Evolutionary conservation across 2,797 vertebrate genomes (phyloP).

Genomic region (Micropoecilia bifurca): DNA sequence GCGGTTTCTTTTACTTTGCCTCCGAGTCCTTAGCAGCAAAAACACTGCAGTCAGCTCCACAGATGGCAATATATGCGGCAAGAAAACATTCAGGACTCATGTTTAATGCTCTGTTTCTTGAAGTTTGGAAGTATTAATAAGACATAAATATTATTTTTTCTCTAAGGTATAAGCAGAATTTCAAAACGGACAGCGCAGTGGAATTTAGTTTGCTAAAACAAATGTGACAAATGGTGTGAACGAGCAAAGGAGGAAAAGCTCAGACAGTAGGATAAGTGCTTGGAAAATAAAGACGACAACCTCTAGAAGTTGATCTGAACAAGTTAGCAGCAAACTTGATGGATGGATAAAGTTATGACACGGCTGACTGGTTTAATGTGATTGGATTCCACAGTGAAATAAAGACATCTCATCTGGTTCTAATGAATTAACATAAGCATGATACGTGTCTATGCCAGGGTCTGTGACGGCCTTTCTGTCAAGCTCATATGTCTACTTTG

Average conservation of each 20-base stretch:
- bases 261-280: neutral
- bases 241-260: conserved; percentile 40
- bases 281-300: neutral
- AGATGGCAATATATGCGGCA: conserved; percentile 21
- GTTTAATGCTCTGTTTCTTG: conserved; percentile 34
- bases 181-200: conserved; percentile 34
- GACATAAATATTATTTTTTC: conserved; percentile 25
- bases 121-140: conserved; percentile 51
- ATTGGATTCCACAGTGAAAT: conserved; percentile 21
- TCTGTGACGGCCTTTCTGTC: conserved; percentile 2
- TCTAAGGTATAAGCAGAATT: conserved; percentile 27
- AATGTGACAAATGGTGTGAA: conserved; percentile 39
- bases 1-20: conserved; percentile 44
- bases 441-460: neutral
- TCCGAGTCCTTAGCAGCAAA: conserved; percentile 26
- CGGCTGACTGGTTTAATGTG: conserved; percentile 3
- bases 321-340: conserved; percentile 22
- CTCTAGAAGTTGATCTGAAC: conserved; percentile 26
- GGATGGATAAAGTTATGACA: conserved; percentile 22
- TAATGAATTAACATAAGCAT: conserved; percentile 15
- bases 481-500: neutral
- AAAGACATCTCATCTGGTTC: conserved; percentile 19
- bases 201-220: conserved; percentile 44
- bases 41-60: conserved; percentile 30
- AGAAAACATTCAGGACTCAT: conserved; percentile 28